A percentile compares a stretch with the other conserved stretches of the same genome.
phyloP scores from a whole-genome alignment of 2,113 vertebrate species.

The Hystrix brachyura region DNA sequence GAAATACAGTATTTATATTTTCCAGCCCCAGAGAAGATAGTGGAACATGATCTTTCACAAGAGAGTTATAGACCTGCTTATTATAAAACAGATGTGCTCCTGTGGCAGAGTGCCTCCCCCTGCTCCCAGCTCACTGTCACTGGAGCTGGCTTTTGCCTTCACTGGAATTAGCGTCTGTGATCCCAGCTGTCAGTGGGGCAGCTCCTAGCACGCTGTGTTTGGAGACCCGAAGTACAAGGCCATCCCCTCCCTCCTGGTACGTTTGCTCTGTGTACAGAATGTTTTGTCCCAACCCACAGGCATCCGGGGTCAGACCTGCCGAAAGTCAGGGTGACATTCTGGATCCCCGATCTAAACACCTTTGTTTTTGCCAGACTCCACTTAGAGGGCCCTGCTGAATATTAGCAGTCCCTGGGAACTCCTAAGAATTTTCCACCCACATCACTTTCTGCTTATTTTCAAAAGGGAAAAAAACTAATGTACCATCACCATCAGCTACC shows the following conservation, averaged over 20 bases:
- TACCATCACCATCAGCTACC: constrained; percentile 75
- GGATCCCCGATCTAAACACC: neutral
- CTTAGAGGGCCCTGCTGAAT: constrained; percentile 50
- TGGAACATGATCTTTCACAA: constrained; percentile 82
- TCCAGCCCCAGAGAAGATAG: constrained; percentile 78
- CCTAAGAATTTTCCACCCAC: constrained; percentile 65
- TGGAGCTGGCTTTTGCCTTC: constrained; percentile 40
- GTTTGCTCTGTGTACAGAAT: neutral
- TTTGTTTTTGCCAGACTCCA: constrained; percentile 60
- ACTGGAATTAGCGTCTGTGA: constrained; percentile 51
- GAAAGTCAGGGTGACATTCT: neutral
- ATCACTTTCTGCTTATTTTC: constrained; percentile 69
- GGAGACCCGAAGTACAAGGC: constrained; percentile 49
- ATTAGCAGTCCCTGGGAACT: constrained; percentile 27
- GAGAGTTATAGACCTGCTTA: constrained; percentile 81
- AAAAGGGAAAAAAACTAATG: constrained; percentile 61
- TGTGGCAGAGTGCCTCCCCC: constrained; percentile 86
- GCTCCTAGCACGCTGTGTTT: constrained; percentile 32
- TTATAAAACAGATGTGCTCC: constrained; percentile 85
- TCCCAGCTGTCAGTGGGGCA: neutral
- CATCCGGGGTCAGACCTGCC: neutral
- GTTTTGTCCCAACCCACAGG: neutral
- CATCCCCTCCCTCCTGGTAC: neutral
- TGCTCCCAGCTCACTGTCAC: constrained; percentile 70
- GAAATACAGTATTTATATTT: constrained; percentile 81